Percentiles rank a stretch among this genome's conserved stretches.
Evolutionary conservation across 2,888 invertebrate species (phyloP).

Genomic region (Heteromyza rotundicornis): DNA sequence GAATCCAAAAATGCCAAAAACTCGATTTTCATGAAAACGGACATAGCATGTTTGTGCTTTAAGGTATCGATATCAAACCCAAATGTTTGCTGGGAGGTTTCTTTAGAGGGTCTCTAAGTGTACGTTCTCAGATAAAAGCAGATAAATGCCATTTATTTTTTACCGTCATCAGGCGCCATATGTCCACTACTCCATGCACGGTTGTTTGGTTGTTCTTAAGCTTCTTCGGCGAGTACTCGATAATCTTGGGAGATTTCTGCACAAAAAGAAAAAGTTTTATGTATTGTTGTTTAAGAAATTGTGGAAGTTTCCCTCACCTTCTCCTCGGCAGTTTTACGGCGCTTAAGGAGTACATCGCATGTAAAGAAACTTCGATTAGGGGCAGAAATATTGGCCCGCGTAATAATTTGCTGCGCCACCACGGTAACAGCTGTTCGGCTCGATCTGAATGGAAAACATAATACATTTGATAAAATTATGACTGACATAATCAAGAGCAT

Average conservation of each 20-base stretch:
- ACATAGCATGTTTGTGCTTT: no score
- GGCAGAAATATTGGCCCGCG: no score
- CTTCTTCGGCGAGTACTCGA: slow-evolving; percentile 66
- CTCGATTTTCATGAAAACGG: no score
- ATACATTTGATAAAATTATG: no score
- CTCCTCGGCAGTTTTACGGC: slow-evolving; percentile 70
- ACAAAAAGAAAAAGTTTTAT: slow-evolving; percentile 39
- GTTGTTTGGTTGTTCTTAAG: slow-evolving; percentile 36
- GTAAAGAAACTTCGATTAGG: slow-evolving; percentile 50
- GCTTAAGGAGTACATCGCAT: slow-evolving; percentile 63
- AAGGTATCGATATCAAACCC: no score
- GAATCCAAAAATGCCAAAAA: no score
- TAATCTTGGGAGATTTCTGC: slow-evolving; percentile 65
- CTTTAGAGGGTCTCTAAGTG: no score
- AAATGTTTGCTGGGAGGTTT: no score
- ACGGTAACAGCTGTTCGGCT: slow-evolving; percentile 13
- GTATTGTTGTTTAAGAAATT: neutral
- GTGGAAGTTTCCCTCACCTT: slow-evolving; percentile 61
- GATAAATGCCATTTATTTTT: no score
- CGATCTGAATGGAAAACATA: neutral
- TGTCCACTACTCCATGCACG: slow-evolving; percentile 65
- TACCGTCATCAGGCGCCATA: slow-evolving; percentile 85
- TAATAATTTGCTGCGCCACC: slow-evolving; percentile 3
- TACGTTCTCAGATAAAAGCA: no score
- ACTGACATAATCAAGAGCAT: no score